Evolutionary conservation across 2,113 vertebrate species (phyloP), one percentile per base, ranked within the genome.

Genomic region (Philantomba maxwellii): DNA sequence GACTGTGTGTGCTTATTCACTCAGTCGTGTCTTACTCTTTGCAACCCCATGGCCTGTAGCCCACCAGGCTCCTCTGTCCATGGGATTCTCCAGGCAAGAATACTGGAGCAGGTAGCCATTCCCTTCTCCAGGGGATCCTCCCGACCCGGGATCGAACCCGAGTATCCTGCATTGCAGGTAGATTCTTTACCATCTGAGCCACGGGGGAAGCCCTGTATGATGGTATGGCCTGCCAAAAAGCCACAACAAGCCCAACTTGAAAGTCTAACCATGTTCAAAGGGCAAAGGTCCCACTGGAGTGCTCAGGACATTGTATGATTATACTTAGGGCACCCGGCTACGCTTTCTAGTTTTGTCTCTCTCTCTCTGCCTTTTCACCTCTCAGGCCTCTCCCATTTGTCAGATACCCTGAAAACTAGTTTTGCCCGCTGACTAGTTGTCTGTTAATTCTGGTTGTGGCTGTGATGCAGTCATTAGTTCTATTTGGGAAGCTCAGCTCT

Each of bases 111-210:
- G 39, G 23, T 43, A 75, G 12, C 12, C 23, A 43, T 26, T 26
- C 70, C 39, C 23, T 43, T 75, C 39, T 75, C 30, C 39, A 26
- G 39, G 70, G 39, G 39, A 75, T 7, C 70, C 7, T 75, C 39
- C 70, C 2, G 0, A 75, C 23, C 70, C 6, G 12, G 70, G 12
- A 75, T 26, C 6, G 0, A 75, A 14, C 13, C 70, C 0, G 0
- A 23, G 36, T 43, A 25, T 26, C 39, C 70, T 26, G 23, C 12
- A 75, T 75, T 43, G 39, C 12, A 15, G 70, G 70, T 7, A 25
- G 39, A 26, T 43, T 75, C 70, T 75, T 43, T 43, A 43, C 23
- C 12, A 0, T 75, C 39, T 75, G 70, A 43, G 70, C 70, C 70
- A 26, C 23, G 14, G 26, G 12, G 39, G 39, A 75, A 75, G 70